Base-by-base conservation (phyloP, 2,888 invertebrate species). In the Apamea anceps region DNA sequence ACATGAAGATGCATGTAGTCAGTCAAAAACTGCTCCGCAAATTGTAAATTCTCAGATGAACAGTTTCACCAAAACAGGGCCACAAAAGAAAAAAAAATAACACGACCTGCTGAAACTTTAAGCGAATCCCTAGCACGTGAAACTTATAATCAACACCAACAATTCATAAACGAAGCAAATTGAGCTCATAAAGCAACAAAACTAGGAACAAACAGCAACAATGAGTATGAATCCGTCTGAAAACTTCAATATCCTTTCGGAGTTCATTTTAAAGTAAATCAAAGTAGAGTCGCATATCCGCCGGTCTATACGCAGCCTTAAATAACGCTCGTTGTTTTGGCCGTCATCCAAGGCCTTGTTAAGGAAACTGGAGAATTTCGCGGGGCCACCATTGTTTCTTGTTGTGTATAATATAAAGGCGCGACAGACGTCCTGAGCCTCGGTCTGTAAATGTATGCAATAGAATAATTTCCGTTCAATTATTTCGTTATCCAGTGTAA, bases 331-430 rank as follows among this genome's bases (percentile, higher is more conserved):
- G 93, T 94, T 94, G 92, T 94, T 94, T 96, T 96, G 96, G 96
- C 95, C 91, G 86, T 90, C 92, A 92, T 94, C 96, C 96, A 96
- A 95, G 90, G 93, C 93, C 96, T 96, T 96, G 96, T 96, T 95
- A 96, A 95, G 94, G 95, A 95, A 95, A 93, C 94, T 93, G 91
- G 93, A 91, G 94, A 94, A 93, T 94, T 94, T 94, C 92, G 92
- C 89, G 90, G 83, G 92, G 92, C 91, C 91, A 92, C 93, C 92
- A 93, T 94, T 94, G 94, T 94, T 94, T 94, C 95, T 94, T 94
- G 93, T 94, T 93, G 90, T 93, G 92, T 91, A 90, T 88, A 91
- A n/a, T 91, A 90, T 91, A 93, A 91, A 92, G 89, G 88, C 87
- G 85, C 88, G 89, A 90, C 87, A 87, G 87, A 90, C 90, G 87